Evolutionary conservation across 2,797 vertebrate genomes (phyloP).

Genomic region (Podargus strigoides): DNA sequence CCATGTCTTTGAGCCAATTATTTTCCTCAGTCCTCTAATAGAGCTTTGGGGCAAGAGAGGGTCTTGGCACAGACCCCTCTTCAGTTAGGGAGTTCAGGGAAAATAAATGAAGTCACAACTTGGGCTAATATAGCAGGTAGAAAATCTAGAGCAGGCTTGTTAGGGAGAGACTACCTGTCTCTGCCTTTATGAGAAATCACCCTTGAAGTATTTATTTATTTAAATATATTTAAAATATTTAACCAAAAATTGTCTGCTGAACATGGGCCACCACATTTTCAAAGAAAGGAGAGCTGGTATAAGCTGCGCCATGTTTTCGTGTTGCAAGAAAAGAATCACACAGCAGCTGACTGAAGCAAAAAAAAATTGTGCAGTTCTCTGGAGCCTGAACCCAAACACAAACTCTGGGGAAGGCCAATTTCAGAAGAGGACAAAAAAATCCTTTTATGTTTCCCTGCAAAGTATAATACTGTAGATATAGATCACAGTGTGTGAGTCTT

Average conservation of each 20-base stretch:
- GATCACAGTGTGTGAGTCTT: neutral
- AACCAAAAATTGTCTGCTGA: neutral
- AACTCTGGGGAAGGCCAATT: neutral
- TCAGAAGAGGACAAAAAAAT: neutral
- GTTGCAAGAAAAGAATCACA: neutral
- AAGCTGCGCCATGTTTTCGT: neutral
- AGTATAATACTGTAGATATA: neutral
- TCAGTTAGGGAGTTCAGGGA: neutral
- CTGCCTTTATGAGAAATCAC: neutral
- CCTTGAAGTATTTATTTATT: slow-evolving; percentile 56
- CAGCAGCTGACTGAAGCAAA: neutral
- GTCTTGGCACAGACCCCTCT: neutral
- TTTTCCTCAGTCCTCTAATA: neutral
- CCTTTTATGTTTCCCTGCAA: neutral
- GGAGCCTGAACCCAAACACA: neutral
- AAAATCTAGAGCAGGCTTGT: slow-evolving; percentile 33
- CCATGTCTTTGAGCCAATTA: neutral
- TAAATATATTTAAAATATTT: slow-evolving; percentile 59
- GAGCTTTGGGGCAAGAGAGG: neutral
- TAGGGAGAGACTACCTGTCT: slow-evolving; percentile 13
- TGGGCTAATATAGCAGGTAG: neutral
- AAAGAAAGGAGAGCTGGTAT: neutral
- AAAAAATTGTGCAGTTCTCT: neutral
- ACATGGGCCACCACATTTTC: neutral
- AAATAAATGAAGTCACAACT: neutral